A percentile compares a stretch with the other conserved stretches of the same genome.
phyloP scores from a whole-genome alignment of 2,888 invertebrate genomes.

The Arge pagana region DNA sequence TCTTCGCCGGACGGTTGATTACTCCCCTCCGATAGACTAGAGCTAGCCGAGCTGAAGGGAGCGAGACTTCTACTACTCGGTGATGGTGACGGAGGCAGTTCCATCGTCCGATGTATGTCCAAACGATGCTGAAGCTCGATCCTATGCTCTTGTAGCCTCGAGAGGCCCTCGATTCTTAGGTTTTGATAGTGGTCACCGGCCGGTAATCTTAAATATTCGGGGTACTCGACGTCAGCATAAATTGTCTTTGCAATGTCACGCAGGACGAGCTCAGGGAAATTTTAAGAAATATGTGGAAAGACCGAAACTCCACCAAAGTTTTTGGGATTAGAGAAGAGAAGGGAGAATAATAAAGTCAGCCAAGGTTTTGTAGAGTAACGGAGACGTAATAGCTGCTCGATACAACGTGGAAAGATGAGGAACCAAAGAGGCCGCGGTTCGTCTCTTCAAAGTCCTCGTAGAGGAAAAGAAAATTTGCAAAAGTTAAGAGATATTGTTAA shows the following conservation, averaged over 20 bases:
- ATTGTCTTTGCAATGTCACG: constrained; percentile 50
- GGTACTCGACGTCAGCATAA: constrained; percentile 46
- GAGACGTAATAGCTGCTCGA: too few relatives aligned
- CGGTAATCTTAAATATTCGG: constrained; percentile 53
- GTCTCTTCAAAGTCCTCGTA: neutral
- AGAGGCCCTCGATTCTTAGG: constrained; percentile 56
- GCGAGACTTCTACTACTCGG: constrained; percentile 79
- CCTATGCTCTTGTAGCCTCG: constrained; percentile 56
- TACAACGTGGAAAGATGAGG: too few relatives aligned
- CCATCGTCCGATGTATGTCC: constrained; percentile 58
- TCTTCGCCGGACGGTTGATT: constrained; percentile 60
- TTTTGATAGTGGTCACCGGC: constrained; percentile 55
- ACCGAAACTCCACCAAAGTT: too few relatives aligned
- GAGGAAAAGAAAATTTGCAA: too few relatives aligned
- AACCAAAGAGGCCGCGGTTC: too few relatives aligned
- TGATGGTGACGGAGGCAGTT: constrained; percentile 79
- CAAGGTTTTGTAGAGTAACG: too few relatives aligned
- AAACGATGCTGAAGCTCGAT: constrained; percentile 56
- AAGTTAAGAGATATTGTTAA: neutral
- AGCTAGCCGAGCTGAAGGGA: constrained; percentile 89
- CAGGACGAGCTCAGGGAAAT: too few relatives aligned
- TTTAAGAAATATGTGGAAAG: too few relatives aligned
- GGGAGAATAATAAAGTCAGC: too few relatives aligned
- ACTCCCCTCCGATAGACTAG: constrained; percentile 78
- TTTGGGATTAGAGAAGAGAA: too few relatives aligned